Base-by-base conservation (phyloP, 2,113 vertebrate genomes). In the Corydoras sp. region DNA sequence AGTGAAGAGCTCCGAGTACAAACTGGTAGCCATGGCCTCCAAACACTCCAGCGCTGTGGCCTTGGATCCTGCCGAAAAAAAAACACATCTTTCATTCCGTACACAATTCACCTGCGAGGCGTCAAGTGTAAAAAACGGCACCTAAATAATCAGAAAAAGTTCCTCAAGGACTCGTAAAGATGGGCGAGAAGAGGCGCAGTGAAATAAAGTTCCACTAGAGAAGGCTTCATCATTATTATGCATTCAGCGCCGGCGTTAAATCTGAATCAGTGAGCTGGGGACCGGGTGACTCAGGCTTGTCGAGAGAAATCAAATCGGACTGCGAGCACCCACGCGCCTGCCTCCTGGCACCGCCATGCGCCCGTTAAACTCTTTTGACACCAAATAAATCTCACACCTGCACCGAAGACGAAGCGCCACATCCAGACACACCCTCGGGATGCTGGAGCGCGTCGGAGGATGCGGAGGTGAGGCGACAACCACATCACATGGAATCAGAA, bases 1-100 rank as follows among this genome's bases (percentile, higher is more conserved):
- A 0, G 89, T 94, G 85, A 99, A 98, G 71, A 98, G 87, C 76
- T 99, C 96, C 0, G 94, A 92, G 81, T 98, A 99, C 72, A 99
- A 90, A 43, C 92, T 89, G 0, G 92, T 88, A 0, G 89, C 95
- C 91, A 96, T 91, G 66, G 91, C 94, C 83, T 98, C 95, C 74
- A 99, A 83, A 84, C 94, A 96, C 76, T 99, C 97, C 83, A 93
- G 72, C 0, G 95, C 97, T 0, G 92, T 91, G 74, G 92, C 81
- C 81, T 93, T 98, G 74, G 90, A 86, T 82, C 92, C 95, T 97
- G 83, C 14, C 58, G 15, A 54, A 30, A 24, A 24, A 24, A 24
- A 73, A 55, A 65, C 43, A 70, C 31, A 14, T 48, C 9, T n/a
- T 71, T 43, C 15, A 31, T 10, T 13, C 5, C 29, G 15, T n/a